Base-by-base conservation (phyloP, 1,140 invertebrate species). In the Caenorhabditis tropicalis region DNA sequence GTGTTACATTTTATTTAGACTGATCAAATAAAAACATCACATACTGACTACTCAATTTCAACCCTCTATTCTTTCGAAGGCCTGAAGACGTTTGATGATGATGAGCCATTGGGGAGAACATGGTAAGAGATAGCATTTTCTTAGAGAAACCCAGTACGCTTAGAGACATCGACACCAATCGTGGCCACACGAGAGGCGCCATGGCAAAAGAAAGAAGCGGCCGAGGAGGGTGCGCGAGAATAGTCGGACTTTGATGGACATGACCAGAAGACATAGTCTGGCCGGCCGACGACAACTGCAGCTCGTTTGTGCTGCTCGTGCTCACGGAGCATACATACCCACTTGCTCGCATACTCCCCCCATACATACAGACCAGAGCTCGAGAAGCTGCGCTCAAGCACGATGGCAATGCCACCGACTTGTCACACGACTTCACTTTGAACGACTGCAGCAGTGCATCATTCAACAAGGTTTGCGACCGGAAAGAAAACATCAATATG, bases 271-370 rank as follows among this genome's bases (percentile, higher is more conserved):
- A 43, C 29, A 36, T 36, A 43, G 65, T 33, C 65, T n/a, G n/a
- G 43, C 36, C 29, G 7, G 36, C 58, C 36, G 29, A 74, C 65
- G 65, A 74, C 65, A 74, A 74, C 43, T 74, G 65, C 65, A 46
- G 65, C 65, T 74, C 36, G 65, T 74, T 74, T 74, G 65, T 43
- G 65, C 65, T 43, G 65, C 65, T 74, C 65, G 43, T 43, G 65
- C 65, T 74, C 65, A 74, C 65, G 36, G 65, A 46, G 36, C 65
- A 74, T 24, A 43, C 36, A 46, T 24, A 65, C 58, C 19, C 58
- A 33, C 31, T 29, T 16, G 7, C 56, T 31, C 7, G 24, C 29
- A 24, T 36, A n/a, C 58, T 36, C 29, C n/a, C 27, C 36, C n/a
- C 65, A 74, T 24, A 31, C 36, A 74, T 74, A 43, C 36, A 74